Evolutionary conservation across 2,888 invertebrate species (phyloP), one percentile per base, ranked within the genome.

Genomic region (Osedax frankpressi): DNA sequence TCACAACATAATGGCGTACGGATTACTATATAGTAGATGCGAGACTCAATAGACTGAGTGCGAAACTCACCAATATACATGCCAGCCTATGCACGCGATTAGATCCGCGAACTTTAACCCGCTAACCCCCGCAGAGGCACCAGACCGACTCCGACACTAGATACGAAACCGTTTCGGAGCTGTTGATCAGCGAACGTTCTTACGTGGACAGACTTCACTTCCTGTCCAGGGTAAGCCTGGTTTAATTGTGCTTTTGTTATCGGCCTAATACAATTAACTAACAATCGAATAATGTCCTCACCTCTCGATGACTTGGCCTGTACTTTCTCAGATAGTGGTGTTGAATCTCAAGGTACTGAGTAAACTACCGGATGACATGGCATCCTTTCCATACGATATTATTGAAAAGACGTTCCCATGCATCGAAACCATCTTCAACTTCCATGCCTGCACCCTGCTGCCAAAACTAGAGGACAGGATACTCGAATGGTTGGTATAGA

Each of bases 381-480:
- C 28, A 28, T 14, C 69, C 25, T 3, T 69, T 14, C 69, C 69
- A 24, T 30, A 28, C 1, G 69, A 28, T 0, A 69, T 30, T 29
- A 69, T 69, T 24, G 69, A 69, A 30, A 28, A 69, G 69, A 19
- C 30, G 69, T 69, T 69, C 69, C 69, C 69, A 2, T 29, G 69
- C 69, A 69, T 69, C 28, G 69, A 69, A 28, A 28, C 69, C n/a
- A 69, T 69, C 3, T 69, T 69, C 69, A 69, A n/a, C 69, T 69
- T 69, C 28, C 69, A 69, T 30, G 69, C 69, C 3, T 69, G 69
- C 19, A 69, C 28, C 69, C 30, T 69, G n/a, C 29, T 69, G 28
- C 69, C 69, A 24, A 28, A 30, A 25, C 69, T 69, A 28, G 69
- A 69, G 29, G 69, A 69, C 19, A 44, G 44, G 44, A 44, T 44